Evolutionary conservation across 2,888 invertebrate genomes (phyloP), one percentile per base, ranked within the genome.

Genomic region (Tigriopus californicus): DNA sequence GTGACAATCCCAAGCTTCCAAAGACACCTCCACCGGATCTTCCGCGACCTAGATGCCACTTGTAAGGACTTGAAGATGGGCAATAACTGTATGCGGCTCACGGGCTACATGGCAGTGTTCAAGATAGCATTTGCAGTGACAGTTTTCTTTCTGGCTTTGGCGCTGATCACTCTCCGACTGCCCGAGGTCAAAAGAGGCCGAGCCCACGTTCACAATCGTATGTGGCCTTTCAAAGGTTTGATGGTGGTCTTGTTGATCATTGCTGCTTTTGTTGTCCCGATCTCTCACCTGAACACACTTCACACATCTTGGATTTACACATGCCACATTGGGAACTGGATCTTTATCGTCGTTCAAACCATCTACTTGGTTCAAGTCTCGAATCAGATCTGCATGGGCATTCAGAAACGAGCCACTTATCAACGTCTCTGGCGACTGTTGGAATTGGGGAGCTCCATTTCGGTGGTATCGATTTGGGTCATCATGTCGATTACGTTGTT

Each of bases 61-160:
- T 59, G 59, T 22, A 59, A 53, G 12, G 59, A 59, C 41, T 24
- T 59, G 18, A 41, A 52, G 10, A 48, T 59, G 15, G 52, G 49
- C 8, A 44, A 46, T 15, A 41, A 51, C 22, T 59, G 59, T 41
- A 48, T 49, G 52, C 33, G 53, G 52, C 20, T 59, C 18, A 59
- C 59, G 13, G 59, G 59, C 12, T 52, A 59, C 59, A 59, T 49
- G 15, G 59, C 59, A 20, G 15, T 59, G 15, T 59, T 53, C 22
- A 59, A 59, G 42, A 41, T 59, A n/a, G 15, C 33, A 18, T 59
- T 33, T 18, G 15, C 49, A n/a, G 22, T 58, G 13, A 46, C 49
- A 1, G n/a, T 33, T 20, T 49, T 58, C 33, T 58, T 48, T 33
- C 25, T 25, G 18, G n/a, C 25, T 18, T 18, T 48, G 33, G 22